Evolutionary conservation across 2,113 vertebrate species (phyloP), one percentile per base, ranked within the genome.

Genomic region (Conger conger): DNA sequence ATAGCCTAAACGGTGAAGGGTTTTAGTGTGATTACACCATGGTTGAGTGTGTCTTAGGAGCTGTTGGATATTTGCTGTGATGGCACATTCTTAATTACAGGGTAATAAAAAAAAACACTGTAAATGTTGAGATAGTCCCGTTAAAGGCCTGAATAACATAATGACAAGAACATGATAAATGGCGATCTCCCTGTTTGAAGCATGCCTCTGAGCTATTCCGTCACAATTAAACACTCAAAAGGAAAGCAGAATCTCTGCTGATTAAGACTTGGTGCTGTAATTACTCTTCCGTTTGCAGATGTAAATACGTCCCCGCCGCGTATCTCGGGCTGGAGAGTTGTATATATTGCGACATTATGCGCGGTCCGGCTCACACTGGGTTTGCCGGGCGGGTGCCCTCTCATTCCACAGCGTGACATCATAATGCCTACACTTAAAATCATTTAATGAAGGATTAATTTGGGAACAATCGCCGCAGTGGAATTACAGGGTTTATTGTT

Each of bases 171-270:
- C n/a, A 73, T 73, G 68, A 73, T 73, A 73, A 73, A 33, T 73
- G 77, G 77, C 36, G 77, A 79, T 38, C 17, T 13, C 38, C 77
- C 77, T 79, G 77, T 37, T 79, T 23, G 38, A 79, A 40, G 38
- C 77, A 79, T 79, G 38, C 77, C 77, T 79, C 77, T 73, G 68
- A 73, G 68, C 68, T 33, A 73, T 73, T 73, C 68, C 30, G 68
- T 73, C 68, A 33, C n/a, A 73, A 73, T 73, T 30, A 73, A 73
- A 73, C 27, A 73, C 68, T 73, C n/a, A 73, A 13, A 73, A 73
- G 68, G n/a, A 73, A 73, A 73, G n/a, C 11, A 73, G 68, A 73
- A 73, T 73, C 27, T 73, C n/a, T 27, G 27, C 68, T 73, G 68
- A 73, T 73, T 73, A 73, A 73, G 68, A 33, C n/a, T 27, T 33